Base-by-base conservation (phyloP, 2,888 invertebrate genomes). In the Pterobdella sp. region DNA sequence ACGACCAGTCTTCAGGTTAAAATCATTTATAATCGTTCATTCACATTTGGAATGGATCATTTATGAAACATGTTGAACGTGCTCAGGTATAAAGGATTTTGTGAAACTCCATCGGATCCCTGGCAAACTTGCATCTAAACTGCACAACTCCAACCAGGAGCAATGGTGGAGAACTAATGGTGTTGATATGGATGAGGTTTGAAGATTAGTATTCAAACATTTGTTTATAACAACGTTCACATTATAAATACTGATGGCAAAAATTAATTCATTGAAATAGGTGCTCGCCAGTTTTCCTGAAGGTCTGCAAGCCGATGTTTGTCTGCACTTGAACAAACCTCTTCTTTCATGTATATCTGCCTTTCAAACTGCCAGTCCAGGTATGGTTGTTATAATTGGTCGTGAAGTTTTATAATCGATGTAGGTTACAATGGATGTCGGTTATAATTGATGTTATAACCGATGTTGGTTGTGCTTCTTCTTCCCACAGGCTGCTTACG, bases 121-220 rank as follows among this genome's bases (percentile, higher is more conserved):
- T 22, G 83, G 83, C 75, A 56, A 63, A 37, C 78, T 84, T 34
- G 82, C 83, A 65, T 80, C 77, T 68, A 77, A 83, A 26, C 79
- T 84, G 37, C 81, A 82, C 72, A 83, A 84, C 72, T 82, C 83
- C 31, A 83, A 82, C 75, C 82, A 83, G 75, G 82, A 83, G 74
- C 76, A 81, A 1, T 84, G 83, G 83, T 78, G 81, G 32, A 83
- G 83, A 73, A 84, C 84, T 10, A 84, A 84, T 72, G 84, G 84
- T 14, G 82, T 84, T 2, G 84, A 84, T 74, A 84, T 84, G 83
- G 83, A 82, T 75, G 42, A 70, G 56, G 70, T 70, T 7, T 42
- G 49, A n/a, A n/a, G n/a, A n/a, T n/a, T n/a, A n/a, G n/a, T n/a
- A n/a, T n/a, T n/a, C n/a, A n/a, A n/a, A n/a, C n/a, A n/a, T n/a